These are phyloP conservation scores for Pelobates fuscus DNA, from an alignment of 2,113 vertebrate genomes.

Conservation along the genomic window DNA sequence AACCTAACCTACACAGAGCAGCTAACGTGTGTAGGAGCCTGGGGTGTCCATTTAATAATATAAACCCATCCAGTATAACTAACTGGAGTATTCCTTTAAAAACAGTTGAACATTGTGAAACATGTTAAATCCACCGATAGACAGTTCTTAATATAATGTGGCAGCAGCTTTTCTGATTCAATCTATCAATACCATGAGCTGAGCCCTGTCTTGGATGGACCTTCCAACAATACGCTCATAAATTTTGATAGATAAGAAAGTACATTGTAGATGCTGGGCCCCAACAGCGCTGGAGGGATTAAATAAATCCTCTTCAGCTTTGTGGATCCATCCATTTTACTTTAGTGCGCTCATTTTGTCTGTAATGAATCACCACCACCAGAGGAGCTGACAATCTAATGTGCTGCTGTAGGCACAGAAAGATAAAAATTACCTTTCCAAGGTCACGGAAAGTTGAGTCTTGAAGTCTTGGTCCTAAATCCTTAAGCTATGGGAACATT, in stretches of 20 bases:
- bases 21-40: no score
- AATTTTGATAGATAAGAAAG: slow-evolving; percentile 20
- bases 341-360: slow-evolving; percentile 17
- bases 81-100: no score
- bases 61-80: no score
- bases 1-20: no score
- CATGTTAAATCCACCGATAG: no score
- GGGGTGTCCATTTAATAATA: no score
- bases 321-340: slow-evolving; percentile 8
- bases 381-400: slow-evolving; percentile 48
- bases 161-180: no score
- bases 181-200: no score
- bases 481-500: slow-evolving; percentile 18
- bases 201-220: no score
- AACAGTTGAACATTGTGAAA: no score
- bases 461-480: slow-evolving; percentile 28
- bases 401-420: slow-evolving; percentile 12
- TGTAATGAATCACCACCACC: slow-evolving; percentile 37
- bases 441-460: slow-evolving; percentile 40
- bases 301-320: slow-evolving; percentile 19
- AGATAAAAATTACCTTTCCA: slow-evolving; percentile 32
- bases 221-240: not conserved
- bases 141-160: no score
- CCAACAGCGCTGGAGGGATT: slow-evolving; percentile 30
- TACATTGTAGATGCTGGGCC: not conserved